These are phyloP conservation scores for Typhlichthys eigenmanni DNA, from an alignment of 2,797 vertebrate species.

Conservation along the genomic window DNA sequence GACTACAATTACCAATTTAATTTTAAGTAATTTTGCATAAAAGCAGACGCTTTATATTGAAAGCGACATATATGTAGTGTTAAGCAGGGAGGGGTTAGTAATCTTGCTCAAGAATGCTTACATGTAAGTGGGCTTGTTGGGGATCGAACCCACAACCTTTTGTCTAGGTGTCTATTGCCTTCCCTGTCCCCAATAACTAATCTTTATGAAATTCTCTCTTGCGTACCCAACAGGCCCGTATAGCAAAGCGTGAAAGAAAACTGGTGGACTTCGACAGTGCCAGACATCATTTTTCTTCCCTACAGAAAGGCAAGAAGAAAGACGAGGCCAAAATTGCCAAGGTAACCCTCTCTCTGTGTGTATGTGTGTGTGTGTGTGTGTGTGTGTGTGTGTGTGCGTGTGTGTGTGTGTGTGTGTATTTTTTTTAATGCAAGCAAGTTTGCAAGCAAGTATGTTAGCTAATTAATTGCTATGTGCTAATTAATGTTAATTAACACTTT, in stretches of 20 bases:
- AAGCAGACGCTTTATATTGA: too few relatives aligned
- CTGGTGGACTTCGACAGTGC: constrained; percentile 97
- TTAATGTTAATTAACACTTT: too few relatives aligned
- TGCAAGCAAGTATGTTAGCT: background rate
- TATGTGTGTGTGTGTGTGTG: background rate
- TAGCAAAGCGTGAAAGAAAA: constrained; percentile 94
- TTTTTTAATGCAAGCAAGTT: background rate
- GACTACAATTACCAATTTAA: too few relatives aligned
- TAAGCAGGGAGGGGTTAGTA: too few relatives aligned
- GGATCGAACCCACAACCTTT: too few relatives aligned
- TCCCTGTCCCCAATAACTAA: background rate
- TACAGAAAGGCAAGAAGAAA: constrained; percentile 95
- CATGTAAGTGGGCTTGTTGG: too few relatives aligned
- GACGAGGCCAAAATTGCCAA: constrained; percentile 91
- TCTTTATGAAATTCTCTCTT: background rate
- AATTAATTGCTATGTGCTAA: too few relatives aligned
- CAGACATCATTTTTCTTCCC: constrained; percentile 90
- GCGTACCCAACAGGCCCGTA: constrained; percentile 82
- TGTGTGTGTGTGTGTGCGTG: constrained; percentile 2
- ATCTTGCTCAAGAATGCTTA: too few relatives aligned
- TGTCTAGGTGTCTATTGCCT: background rate
- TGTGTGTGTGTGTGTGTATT: background rate
- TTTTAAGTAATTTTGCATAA: too few relatives aligned
- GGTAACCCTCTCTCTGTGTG: constrained; percentile 66
- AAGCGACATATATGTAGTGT: too few relatives aligned